Evolutionary conservation across 2,888 invertebrate species (phyloP).

Genomic region (Noctua pronuba): DNA sequence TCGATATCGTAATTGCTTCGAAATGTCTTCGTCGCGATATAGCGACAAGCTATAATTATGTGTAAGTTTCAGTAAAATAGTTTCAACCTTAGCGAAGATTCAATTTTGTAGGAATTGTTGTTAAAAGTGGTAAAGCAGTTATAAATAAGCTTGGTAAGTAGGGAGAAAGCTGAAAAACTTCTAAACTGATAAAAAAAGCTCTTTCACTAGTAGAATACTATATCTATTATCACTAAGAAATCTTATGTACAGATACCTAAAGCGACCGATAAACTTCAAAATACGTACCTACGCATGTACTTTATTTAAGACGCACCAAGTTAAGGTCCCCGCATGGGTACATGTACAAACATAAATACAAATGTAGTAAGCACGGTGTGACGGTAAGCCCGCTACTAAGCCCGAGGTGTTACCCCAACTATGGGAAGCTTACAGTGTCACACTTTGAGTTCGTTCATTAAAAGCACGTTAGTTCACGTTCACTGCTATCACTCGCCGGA

Average conservation of each 20-base stretch:
- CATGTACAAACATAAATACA: neutral
- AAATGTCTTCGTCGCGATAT: neutral
- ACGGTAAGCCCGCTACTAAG: conserved; percentile 19
- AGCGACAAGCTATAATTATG: neutral
- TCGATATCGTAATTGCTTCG: neutral
- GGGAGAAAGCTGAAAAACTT: neutral
- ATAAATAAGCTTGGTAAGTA: no score
- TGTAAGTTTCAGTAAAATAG: neutral
- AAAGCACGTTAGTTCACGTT: conserved; percentile 31
- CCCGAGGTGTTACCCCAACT: conserved; percentile 32
- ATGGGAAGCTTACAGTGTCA: conserved; percentile 35
- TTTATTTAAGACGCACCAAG: neutral
- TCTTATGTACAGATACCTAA: neutral
- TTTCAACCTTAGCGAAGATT: neutral
- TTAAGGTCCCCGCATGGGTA: no score
- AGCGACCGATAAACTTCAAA: neutral
- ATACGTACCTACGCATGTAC: neutral
- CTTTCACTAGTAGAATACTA: neutral
- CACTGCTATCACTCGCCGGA: neutral
- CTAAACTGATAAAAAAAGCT: neutral
- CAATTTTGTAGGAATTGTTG: neutral
- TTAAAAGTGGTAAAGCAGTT: neutral
- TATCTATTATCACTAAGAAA: neutral
- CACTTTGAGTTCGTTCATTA: conserved; percentile 43
- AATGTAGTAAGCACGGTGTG: neutral